Evolutionary conservation across 1,140 invertebrate genomes (phyloP), one percentile per base, ranked within the genome.

Genomic region (Choristoneura fumiferana): DNA sequence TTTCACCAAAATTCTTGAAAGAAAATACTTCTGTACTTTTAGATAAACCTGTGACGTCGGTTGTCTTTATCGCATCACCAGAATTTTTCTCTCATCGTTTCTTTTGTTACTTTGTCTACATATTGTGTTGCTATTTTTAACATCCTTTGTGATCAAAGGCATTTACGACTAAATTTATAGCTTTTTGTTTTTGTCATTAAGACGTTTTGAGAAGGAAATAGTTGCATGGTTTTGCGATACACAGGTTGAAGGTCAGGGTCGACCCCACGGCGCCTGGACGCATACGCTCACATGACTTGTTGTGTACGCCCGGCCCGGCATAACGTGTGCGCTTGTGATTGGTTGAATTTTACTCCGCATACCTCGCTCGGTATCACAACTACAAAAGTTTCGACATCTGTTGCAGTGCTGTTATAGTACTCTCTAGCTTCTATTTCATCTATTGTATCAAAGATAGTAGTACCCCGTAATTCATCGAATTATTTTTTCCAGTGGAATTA

Each of bases 221-320:
- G 35, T 40, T 60, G 37, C 60, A 63, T 58, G 60, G 58, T 52
- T 58, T 43, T 56, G 58, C 57, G 53, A 69, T 74, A 57, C n/a
- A 54, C 65, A 60, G 68, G 69, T n/a, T 9, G 77, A 83, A 83
- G 80, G 80, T 83, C 80, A 80, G 66, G 80, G 76, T 62, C 77
- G 70, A 40, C 35, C 54, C 62, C 49, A 58, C 67, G 69, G 71
- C 71, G 73, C 65, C 63, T 62, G 68, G 54, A 65, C 56, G 58
- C 64, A 39, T 53, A 54, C 62, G 63, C 63, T 78, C 71, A 69
- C 71, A 75, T 70, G 71, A 84, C 69, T 76, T 57, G 71, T 72
- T 62, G 60, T 58, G 58, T 63, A 58, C 39, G 60, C 57, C 61
- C 58, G 22, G 22, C 22, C n/a, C n/a, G n/a, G 54, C 40, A 45